Base-by-base conservation (phyloP, 1,140 invertebrate genomes). In the Drosophila ambigua region DNA sequence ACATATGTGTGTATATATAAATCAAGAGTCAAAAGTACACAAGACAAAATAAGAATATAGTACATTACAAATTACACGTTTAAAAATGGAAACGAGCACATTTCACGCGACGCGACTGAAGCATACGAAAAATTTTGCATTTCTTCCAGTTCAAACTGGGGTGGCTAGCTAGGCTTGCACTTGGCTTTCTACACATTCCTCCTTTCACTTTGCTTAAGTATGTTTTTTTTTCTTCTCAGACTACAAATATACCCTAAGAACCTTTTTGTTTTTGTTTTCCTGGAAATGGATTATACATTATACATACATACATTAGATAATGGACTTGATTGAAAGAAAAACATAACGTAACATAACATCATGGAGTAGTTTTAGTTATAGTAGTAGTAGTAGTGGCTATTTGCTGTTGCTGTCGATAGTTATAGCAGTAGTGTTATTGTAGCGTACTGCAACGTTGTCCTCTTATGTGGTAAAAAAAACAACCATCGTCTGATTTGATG, bases 171-270 rank as follows among this genome's bases (percentile, higher is more conserved):
- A 62, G 39, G 67, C 71, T 73, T 55, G 51, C 23, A 49, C 66
- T 72, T 49, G 67, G 50, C 57, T 54, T 55, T 49, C 16, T 26
- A 44, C 53, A 41, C 15, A 26, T 57, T 65, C 8, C 24, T 6
- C 8, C 24, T 6, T 11, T 51, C 41, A n/a, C 20, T 57, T 43
- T 45, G 24, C 46, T 58, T 23, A n/a, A 28, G 35, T 44, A 8
- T 39, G 48, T 54, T 45, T 28, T 54, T 26, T 16, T 46, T 24
- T 11, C 77, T 67, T 64, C 52, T 76, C 51, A 74, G 73, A 84
- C 68, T 77, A 84, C 62, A 81, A 77, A 69, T 39, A 87, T 84
- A 85, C 77, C 81, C 73, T 74, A 67, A 81, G 76, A 81, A 87
- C 81, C 78, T 41, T 31, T 31, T 31, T 31, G 3, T 31, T 9